Conservation (phyloP, 2,797 vertebrate genomes). For the Pseudochaenichthys georgianus region DNA sequence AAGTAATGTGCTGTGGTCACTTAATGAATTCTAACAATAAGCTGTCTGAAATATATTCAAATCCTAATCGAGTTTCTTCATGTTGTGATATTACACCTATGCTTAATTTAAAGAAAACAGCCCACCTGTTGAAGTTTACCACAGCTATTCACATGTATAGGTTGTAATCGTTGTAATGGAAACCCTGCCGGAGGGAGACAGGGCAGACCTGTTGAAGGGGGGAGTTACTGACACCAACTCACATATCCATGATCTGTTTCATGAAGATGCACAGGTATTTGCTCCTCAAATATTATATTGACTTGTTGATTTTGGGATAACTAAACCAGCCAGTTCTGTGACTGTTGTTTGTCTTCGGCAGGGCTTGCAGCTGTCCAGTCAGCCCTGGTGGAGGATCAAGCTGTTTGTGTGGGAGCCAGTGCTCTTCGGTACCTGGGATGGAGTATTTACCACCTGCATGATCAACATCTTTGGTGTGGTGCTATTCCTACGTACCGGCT, state of each 20-base stretch:
- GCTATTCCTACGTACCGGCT: slow-evolving; percentile 95
- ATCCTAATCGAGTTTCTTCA: too few species aligned
- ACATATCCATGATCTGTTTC: slow-evolving; percentile 92
- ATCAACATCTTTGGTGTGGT: slow-evolving; percentile 99
- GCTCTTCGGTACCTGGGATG: slow-evolving; percentile 98
- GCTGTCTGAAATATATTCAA: too few species aligned
- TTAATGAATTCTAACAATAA: neutral
- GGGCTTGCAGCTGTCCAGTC: slow-evolving; percentile 82
- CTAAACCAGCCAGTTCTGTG: neutral
- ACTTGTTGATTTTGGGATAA: neutral
- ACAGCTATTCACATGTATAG: slow-evolving; percentile 20
- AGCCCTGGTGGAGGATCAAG: slow-evolving; percentile 97
- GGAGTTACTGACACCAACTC: slow-evolving; percentile 27
- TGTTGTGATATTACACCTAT: neutral
- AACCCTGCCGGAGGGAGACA: slow-evolving; percentile 40
- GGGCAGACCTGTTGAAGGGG: slow-evolving; percentile 14
- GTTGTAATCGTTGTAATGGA: slow-evolving; percentile 72
- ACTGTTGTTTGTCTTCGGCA: slow-evolving; percentile 41
- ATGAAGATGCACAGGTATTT: slow-evolving; percentile 93
- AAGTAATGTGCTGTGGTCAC: neutral
- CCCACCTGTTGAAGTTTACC: neutral
- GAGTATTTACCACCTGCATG: slow-evolving; percentile 99
- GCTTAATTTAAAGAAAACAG: neutral
- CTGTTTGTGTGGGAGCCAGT: slow-evolving; percentile 97
- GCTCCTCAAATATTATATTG: neutral